Percentiles rank a stretch among this genome's conserved stretches.
phyloP scores from a whole-genome alignment of 2,797 vertebrate species.

The Rhynchonycteris naso region DNA sequence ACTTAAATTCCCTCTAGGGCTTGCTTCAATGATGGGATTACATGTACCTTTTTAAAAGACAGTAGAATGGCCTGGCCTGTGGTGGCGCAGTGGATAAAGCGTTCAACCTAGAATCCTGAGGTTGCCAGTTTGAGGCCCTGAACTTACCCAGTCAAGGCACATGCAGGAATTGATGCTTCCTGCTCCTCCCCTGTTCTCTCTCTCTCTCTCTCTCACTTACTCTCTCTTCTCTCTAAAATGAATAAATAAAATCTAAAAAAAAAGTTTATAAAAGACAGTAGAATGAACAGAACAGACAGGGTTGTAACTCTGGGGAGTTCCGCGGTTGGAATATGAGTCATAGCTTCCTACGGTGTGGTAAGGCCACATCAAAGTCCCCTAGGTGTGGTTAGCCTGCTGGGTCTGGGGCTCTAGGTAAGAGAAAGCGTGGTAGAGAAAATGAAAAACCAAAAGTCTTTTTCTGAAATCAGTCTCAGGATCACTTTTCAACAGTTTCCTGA shows the following conservation, averaged over 20 bases:
- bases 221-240: no score
- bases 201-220: no score
- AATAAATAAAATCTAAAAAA: no score
- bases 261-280: constrained; percentile 25
- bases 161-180: no score
- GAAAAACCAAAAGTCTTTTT: background rate
- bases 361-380: background rate
- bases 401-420: background rate
- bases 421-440: background rate
- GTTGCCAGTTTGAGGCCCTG: no score
- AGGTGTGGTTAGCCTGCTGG: background rate
- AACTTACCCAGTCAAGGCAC: no score
- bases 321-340: background rate
- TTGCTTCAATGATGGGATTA: background rate
- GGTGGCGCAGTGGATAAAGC: no score
- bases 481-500: background rate
- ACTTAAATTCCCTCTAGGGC: constrained; percentile 35
- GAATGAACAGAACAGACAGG: background rate
- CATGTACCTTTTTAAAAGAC: background rate
- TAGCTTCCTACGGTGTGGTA: background rate
- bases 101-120: no score
- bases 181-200: no score
- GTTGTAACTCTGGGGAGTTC: background rate
- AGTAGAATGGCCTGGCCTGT: no score
- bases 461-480: background rate